Evolutionary conservation across 2,113 vertebrate genomes (phyloP), one percentile per base, ranked within the genome.

Genomic region (Myiozetetes cayanensis): DNA sequence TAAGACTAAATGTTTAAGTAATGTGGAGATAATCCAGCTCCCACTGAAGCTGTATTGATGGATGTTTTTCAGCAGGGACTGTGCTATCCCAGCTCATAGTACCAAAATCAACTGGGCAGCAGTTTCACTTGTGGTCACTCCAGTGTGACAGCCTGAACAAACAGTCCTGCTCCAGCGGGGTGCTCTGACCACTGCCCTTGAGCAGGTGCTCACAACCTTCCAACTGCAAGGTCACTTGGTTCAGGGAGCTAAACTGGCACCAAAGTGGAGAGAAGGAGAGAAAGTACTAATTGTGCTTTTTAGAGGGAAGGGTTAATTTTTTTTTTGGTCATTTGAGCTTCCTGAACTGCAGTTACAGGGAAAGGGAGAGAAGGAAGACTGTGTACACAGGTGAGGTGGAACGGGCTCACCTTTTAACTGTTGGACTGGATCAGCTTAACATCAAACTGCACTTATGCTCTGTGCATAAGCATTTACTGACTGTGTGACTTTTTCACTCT

Each of bases 31-130:
- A 63, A 14, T 65, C 47, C 50, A 56, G 17, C 21, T 93, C 47
- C 63, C 44, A 43, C 27, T 39, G 55, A 35, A 85, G 23, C 1
- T 1, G 16, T 11, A 35, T 0, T 7, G 33, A 74, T 15, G 13
- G 19, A 85, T 0, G 2, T 35, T 76, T 77, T 61, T 59, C 61
- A 63, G 59, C n/a, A 71, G 89, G 22, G 41, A 13, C 50, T 59
- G 33, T 4, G 5, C 30, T 8, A 6, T 10, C 55, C 20, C 58
- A 61, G 25, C 28, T 65, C 20, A 0, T 6, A 41, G 37, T 1
- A 30, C 11, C 1, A 14, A n/a, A 55, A 53, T n/a, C 20, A 30
- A 13, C 18, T 43, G 14, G 65, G 53, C 43, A 76, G 24, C 10
- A 3, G 20, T 19, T 65, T 23, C 62, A 65, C 5, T 59, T 43